phyloP scores from a whole-genome alignment of 1,140 invertebrate species.

The Cyclina sinensis region DNA sequence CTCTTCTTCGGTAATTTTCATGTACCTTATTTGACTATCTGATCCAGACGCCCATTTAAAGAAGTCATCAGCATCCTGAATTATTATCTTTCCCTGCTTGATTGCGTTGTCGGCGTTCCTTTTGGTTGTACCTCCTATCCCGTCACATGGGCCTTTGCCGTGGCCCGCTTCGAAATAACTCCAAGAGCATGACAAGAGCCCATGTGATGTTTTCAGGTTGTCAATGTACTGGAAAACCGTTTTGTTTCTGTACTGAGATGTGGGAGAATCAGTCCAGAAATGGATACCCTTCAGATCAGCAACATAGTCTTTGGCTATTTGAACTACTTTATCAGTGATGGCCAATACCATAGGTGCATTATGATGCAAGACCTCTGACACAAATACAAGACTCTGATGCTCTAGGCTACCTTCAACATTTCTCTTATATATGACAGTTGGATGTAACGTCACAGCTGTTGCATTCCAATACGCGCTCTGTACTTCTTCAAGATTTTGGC shows the following conservation, averaged over 20 bases:
- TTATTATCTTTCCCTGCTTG: conserved; percentile 54
- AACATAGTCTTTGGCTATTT: neutral
- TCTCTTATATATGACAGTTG: neutral
- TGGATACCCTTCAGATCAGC: conserved; percentile 30
- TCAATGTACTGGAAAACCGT: conserved; percentile 26
- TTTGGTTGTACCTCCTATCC: conserved; percentile 59
- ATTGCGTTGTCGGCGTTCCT: conserved; percentile 56
- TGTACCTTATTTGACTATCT: conserved; percentile 25
- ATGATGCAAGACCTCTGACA: conserved; percentile 18
- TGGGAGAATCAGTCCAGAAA: conserved; percentile 68
- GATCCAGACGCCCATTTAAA: conserved; percentile 62
- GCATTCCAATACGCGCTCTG: conserved; percentile 48
- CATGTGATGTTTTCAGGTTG: neutral
- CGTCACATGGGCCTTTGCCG: conserved; percentile 65
- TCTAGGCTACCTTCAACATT: neutral
- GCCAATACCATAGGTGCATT: too few relatives aligned
- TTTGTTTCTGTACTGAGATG: conserved; percentile 55
- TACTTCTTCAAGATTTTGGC: conserved; percentile 43
- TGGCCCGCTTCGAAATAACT: conserved; percentile 61
- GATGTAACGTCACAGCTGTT: conserved; percentile 22
- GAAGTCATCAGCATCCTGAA: too few relatives aligned
- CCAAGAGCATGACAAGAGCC: conserved; percentile 4
- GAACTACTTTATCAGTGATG: too few relatives aligned
- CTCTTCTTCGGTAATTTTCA: conserved; percentile 43
- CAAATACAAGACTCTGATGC: conserved; percentile 47